Evolutionary conservation across 1,140 invertebrate genomes (phyloP).

Genomic region (Anastrepha obliqua): DNA sequence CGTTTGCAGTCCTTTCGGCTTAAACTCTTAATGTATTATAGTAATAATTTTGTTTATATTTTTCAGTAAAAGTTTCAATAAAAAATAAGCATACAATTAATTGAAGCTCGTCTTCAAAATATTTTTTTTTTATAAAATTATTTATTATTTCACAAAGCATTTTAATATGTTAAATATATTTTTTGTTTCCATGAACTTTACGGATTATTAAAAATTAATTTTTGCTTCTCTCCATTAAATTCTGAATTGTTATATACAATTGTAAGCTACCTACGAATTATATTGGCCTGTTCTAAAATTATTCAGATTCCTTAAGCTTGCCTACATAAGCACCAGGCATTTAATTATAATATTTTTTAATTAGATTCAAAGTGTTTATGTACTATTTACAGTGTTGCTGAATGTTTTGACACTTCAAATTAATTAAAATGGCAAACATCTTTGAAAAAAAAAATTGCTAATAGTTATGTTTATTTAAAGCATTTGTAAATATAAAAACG

Average conservation of each 20-base stretch:
- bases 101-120: conserved; percentile 47
- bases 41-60: background rate
- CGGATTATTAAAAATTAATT: background rate
- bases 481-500: conserved; percentile 12
- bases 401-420: background rate
- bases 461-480: background rate
- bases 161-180: conserved; percentile 27
- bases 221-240: background rate
- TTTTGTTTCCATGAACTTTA: background rate
- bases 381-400: conserved; percentile 36
- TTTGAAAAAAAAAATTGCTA: background rate
- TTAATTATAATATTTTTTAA: background rate
- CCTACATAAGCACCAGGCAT: background rate
- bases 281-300: background rate
- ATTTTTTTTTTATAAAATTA: conserved; percentile 33
- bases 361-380: background rate
- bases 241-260: conserved; percentile 39
- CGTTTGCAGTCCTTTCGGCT: background rate
- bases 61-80: background rate
- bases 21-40: background rate
- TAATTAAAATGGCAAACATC: conserved; percentile 1
- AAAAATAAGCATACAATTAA: conserved; percentile 14
- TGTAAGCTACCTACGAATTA: conserved; percentile 39
- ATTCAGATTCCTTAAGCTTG: background rate
- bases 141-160: conserved; percentile 35